phyloP scores from a whole-genome alignment of 2,888 invertebrate genomes.

The Drosophila neonasuta region DNA sequence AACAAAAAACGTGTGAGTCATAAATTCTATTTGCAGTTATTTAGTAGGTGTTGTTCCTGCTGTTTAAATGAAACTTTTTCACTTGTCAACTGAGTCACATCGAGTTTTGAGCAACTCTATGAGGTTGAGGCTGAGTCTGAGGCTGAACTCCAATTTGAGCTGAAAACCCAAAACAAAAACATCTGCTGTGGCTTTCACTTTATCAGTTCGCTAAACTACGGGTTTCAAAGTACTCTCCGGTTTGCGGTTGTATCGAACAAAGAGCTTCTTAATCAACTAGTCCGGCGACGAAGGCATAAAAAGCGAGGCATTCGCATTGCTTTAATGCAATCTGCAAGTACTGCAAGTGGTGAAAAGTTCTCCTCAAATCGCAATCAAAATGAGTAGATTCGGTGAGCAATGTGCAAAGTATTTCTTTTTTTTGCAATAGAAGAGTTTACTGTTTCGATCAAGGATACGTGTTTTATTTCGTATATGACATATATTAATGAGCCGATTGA shows the following conservation, averaged over 20 bases:
- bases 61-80: conserved; percentile 24
- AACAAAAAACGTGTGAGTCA: conserved; percentile 6
- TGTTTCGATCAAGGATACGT: conserved; percentile 1
- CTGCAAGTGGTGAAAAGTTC: background rate
- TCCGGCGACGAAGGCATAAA: background rate
- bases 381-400: conserved; percentile 1
- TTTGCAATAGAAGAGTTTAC: conserved; percentile 5
- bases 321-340: background rate
- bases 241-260: conserved; percentile 18
- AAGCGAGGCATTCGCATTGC: background rate
- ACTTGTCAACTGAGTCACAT: conserved; percentile 30
- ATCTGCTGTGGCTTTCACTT: conserved; percentile 26
- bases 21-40: conserved; percentile 2
- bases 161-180: conserved; percentile 23
- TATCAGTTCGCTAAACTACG: background rate
- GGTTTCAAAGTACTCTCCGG: background rate
- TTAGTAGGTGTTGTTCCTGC: conserved; percentile 34
- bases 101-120: background rate
- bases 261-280: background rate
- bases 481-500: conserved; percentile 21
- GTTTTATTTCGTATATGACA: conserved; percentile 17
- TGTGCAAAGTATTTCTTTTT: background rate
- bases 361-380: background rate
- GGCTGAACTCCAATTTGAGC: background rate
- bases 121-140: background rate